A percentile compares a stretch with the other conserved stretches of the same genome.
These are phyloP conservation scores for Nemotelus nigrinus DNA, from an alignment of 2,888 invertebrate species.

Conservation along the genomic window DNA sequence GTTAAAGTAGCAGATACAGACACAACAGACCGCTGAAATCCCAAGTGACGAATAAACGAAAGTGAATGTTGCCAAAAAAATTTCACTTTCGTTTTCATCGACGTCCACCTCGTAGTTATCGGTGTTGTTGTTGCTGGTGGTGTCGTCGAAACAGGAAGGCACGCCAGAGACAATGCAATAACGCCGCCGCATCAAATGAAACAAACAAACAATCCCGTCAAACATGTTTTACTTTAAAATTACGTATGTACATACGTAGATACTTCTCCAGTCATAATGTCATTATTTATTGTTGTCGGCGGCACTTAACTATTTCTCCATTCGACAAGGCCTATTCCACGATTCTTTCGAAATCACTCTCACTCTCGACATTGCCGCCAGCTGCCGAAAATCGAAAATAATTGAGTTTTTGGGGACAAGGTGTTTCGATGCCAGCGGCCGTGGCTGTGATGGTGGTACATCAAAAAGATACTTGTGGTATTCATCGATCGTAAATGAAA, in stretches of 20 bases:
- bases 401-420: constrained; percentile 8
- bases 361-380: not conserved
- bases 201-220: not conserved
- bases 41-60: constrained; percentile 20
- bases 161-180: not conserved
- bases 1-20: not conserved
- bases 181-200: no score
- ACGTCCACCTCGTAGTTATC: no score
- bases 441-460: no score
- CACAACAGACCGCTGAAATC: not conserved
- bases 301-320: constrained; percentile 21
- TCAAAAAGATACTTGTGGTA: no score
- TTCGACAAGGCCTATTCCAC: not conserved
- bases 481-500: no score
- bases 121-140: no score
- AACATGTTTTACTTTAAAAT: not conserved
- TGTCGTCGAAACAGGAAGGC: constrained; percentile 20
- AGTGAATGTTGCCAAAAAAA: constrained; percentile 29
- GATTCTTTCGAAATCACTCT: constrained; percentile 27
- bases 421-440: not conserved
- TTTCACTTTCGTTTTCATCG: constrained; percentile 34
- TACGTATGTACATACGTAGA: not conserved
- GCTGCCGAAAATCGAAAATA: not conserved
- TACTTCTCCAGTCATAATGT: not conserved
- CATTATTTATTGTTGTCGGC: constrained; percentile 14